These are phyloP conservation scores for Nemotelus pantherinus DNA, from an alignment of 2,888 invertebrate genomes.

Conservation along the genomic window DNA sequence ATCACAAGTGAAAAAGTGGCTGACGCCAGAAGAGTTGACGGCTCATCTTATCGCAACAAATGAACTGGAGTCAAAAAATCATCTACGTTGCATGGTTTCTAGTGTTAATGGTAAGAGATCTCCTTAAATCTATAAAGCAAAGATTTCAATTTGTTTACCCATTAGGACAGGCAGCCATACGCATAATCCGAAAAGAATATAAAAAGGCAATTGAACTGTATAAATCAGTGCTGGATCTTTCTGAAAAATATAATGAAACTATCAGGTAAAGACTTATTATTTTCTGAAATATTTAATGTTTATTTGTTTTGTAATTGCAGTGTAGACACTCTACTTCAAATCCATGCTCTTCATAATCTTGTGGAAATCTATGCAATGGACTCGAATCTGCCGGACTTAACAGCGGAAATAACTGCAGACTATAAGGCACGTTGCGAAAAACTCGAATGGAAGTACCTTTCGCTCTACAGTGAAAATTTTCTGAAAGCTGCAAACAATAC, in stretches of 20 bases:
- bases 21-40: slow-evolving; percentile 73
- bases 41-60: slow-evolving; percentile 72
- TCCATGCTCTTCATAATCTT: slow-evolving; percentile 76
- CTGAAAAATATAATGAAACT: slow-evolving; percentile 57
- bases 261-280: slow-evolving; percentile 51
- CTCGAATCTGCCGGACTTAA: slow-evolving; percentile 13
- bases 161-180: slow-evolving; percentile 72
- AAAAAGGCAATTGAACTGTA: slow-evolving; percentile 70
- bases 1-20: slow-evolving; percentile 65
- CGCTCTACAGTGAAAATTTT: slow-evolving; percentile 56
- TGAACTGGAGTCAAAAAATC: slow-evolving; percentile 71
- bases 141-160: slow-evolving; percentile 28
- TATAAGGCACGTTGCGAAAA: slow-evolving; percentile 64
- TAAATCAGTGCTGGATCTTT: slow-evolving; percentile 69
- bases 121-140: background rate
- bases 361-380: slow-evolving; percentile 63
- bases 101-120: slow-evolving; percentile 70
- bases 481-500: slow-evolving; percentile 48
- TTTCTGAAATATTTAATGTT: slow-evolving; percentile 50
- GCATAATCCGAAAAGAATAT: slow-evolving; percentile 68
- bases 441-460: slow-evolving; percentile 70
- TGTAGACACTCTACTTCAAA: slow-evolving; percentile 73
- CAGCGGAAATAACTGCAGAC: slow-evolving; percentile 55
- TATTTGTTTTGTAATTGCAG: slow-evolving; percentile 52
- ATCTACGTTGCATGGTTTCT: slow-evolving; percentile 71